Base-by-base conservation (phyloP, 2,113 vertebrate genomes). In the Orientallactaga bullata region DNA sequence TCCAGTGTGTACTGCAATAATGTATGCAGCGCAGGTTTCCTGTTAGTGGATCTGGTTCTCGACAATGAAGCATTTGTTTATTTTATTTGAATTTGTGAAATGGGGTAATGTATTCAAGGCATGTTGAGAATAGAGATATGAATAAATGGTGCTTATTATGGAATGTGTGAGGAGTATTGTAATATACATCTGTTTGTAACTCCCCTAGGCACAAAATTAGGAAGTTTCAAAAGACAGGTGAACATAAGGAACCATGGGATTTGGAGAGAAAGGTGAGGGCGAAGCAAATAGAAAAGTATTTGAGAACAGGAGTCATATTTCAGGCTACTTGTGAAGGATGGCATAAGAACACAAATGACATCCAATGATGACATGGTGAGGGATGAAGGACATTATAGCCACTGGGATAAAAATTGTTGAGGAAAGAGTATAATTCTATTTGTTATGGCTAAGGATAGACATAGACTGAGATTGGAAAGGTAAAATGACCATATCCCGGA, bases 21-120 rank as follows among this genome's bases (percentile, higher is more conserved):
- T 68, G 16, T 51, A n/a, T 60, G 23, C 12, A 42, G 13, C 32
- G 60, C 7, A 3, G 18, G 1, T 23, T 92, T 96, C 72, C 32
- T 61, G 5, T 68, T 65, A 71, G 24, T 74, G 79, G 42, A 87
- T 21, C n/a, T 76, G 51, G n/a, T 55, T 80, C 61, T 85, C 66
- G 18, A 32, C 6, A 83, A 21, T 60, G 12, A 89, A 71, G 88
- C 55, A 28, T n/a, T 73, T 66, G 74, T 85, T 79, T 37, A 69
- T 78, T 74, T 7, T 61, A 58, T 47, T 80, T 94, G 24, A 81
- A 78, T 94, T 73, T 95, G 4, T 68, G 51, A 47, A 85, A 69
- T 86, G 39, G 16, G 20, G 16, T 90, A 10, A 66, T 71, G 21
- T 37, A 7, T 60, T n/a, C 26, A 90, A 95, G 76, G 26, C 30